Evolutionary conservation across 2,113 vertebrate genomes (phyloP).

Genomic region (Sciurus niger): DNA sequence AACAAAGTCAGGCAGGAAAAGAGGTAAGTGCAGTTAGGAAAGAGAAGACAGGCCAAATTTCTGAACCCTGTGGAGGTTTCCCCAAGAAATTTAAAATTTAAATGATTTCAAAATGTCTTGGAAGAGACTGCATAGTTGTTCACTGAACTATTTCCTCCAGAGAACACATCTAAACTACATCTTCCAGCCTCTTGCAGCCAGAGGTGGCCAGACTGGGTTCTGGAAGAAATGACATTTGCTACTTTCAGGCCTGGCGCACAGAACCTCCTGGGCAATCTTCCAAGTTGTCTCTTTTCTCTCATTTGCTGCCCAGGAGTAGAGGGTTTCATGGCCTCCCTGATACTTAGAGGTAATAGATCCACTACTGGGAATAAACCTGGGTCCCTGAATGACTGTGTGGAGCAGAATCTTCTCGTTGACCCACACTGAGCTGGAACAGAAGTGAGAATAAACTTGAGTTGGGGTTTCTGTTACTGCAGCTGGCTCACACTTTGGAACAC

Average conservation of each 20-base stretch:
- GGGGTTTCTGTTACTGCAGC: background rate
- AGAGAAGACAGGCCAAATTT: background rate
- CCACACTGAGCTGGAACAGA: background rate
- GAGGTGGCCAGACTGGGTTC: background rate
- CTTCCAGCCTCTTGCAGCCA: background rate
- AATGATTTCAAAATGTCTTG: background rate
- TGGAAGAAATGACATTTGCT: background rate
- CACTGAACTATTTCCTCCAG: background rate
- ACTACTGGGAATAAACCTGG: background rate
- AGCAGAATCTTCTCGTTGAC: background rate
- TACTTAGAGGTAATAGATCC: background rate
- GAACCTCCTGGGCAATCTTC: background rate
- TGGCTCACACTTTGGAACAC: background rate
- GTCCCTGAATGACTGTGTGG: background rate
- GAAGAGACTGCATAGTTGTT: background rate
- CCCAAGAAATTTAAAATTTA: background rate
- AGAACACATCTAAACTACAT: background rate
- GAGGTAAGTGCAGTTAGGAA: background rate
- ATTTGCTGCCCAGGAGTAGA: background rate
- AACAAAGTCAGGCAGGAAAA: background rate
- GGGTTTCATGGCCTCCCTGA: too few relatives aligned
- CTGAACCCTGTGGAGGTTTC: background rate
- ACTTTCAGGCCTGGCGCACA: background rate
- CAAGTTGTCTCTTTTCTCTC: background rate
- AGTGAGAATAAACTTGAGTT: background rate